Evolutionary conservation across 2,113 vertebrate genomes (phyloP).

Genomic region (Caracal caracal): DNA sequence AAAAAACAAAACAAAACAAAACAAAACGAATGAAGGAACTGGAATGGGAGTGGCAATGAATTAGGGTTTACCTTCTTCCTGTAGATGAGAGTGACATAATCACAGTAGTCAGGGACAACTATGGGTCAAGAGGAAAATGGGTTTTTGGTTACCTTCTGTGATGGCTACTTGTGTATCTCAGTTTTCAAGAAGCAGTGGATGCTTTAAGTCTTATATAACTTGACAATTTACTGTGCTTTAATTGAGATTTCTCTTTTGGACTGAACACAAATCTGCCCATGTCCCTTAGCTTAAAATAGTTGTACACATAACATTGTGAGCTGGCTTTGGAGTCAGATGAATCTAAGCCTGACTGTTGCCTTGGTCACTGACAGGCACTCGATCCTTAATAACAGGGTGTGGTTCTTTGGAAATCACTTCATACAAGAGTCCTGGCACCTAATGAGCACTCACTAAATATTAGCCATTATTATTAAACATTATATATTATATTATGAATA

Average conservation of each 20-base stretch:
- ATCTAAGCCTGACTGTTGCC: slow-evolving; percentile 14
- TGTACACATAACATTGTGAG: background rate
- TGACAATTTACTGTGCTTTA: slow-evolving; percentile 33
- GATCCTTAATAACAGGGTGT: background rate
- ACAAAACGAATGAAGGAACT: background rate
- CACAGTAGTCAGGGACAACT: background rate
- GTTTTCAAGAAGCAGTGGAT: slow-evolving; percentile 6
- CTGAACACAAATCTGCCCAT: slow-evolving; percentile 3
- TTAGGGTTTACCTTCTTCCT: background rate
- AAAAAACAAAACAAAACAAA: background rate
- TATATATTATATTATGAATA: slow-evolving; percentile 3
- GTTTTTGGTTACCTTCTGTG: background rate
- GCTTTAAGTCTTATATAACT: background rate
- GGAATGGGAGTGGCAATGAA: background rate
- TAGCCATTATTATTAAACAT: background rate
- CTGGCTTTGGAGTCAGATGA: background rate
- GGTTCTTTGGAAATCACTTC: background rate
- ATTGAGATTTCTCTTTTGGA: background rate
- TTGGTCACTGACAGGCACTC: background rate
- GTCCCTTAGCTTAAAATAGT: background rate
- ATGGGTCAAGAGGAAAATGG: background rate
- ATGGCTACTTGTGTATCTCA: background rate
- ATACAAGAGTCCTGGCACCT: background rate
- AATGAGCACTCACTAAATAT: background rate
- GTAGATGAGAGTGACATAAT: background rate